phyloP scores from a whole-genome alignment of 2,113 vertebrate genomes.

The Barbus barbus region DNA sequence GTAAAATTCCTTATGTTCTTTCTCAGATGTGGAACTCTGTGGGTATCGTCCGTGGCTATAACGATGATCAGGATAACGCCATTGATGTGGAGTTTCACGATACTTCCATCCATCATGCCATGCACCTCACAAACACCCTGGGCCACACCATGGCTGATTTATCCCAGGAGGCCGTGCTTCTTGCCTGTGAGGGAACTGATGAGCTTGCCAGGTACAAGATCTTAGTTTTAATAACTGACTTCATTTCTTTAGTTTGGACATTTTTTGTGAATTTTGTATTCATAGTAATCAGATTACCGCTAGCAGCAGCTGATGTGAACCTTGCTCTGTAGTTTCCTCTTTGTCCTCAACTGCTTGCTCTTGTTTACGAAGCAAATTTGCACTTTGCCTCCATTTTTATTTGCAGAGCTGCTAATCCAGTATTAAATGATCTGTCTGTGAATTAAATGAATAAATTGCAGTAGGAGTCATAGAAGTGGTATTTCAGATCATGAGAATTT shows the following conservation, averaged over 20 bases:
- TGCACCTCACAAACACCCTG: slow-evolving; percentile 89
- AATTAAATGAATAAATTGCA: not conserved
- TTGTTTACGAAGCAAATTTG: slow-evolving; percentile 8
- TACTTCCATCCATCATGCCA: slow-evolving; percentile 88
- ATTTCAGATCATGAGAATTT: not conserved
- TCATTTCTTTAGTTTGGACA: not conserved
- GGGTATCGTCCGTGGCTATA: slow-evolving; percentile 92
- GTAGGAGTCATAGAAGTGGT: not conserved
- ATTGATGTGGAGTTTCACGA: slow-evolving; percentile 96
- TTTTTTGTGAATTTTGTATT: not conserved
- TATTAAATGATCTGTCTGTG: not conserved
- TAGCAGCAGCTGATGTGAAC: not conserved
- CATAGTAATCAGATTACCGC: not conserved
- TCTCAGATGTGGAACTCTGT: slow-evolving; percentile 93
- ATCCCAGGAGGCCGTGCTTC: slow-evolving; percentile 87
- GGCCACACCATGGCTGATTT: slow-evolving; percentile 88
- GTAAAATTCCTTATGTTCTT: not conserved
- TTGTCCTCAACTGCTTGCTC: not conserved
- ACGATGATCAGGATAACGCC: slow-evolving; percentile 93
- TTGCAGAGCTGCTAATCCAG: not conserved
- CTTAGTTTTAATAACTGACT: not conserved
- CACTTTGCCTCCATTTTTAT: not conserved
- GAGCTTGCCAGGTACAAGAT: slow-evolving; percentile 85
- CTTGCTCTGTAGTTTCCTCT: slow-evolving; percentile 5
- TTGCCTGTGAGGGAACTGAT: slow-evolving; percentile 86